Evolutionary conservation across 1,140 invertebrate genomes (phyloP).

Genomic region (Drosophila sulfurigaster): DNA sequence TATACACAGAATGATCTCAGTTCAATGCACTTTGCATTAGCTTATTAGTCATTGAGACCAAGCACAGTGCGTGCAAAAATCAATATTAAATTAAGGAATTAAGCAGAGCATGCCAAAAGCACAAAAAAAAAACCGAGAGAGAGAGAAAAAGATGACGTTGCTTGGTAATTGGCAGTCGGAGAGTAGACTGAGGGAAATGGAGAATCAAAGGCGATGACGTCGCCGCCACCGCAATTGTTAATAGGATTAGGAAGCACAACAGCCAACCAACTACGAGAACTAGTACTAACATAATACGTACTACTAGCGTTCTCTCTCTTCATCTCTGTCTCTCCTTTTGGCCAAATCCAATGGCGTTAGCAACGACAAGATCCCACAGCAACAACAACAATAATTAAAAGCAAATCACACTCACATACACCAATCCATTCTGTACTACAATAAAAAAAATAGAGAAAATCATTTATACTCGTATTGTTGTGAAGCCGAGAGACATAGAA

Average conservation of each 20-base stretch:
- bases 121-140: slow-evolving; percentile 40
- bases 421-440: neutral
- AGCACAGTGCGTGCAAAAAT: slow-evolving; percentile 6
- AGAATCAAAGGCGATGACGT: slow-evolving; percentile 54
- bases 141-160: slow-evolving; percentile 66
- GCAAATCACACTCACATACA: slow-evolving; percentile 39
- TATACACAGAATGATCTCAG: neutral
- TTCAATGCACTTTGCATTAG: slow-evolving; percentile 56
- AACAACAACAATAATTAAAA: slow-evolving; percentile 60
- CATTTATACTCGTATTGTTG: slow-evolving; percentile 13
- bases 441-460: slow-evolving; percentile 26
- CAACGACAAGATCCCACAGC: slow-evolving; percentile 58
- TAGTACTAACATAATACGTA: slow-evolving; percentile 13
- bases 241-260: slow-evolving; percentile 78
- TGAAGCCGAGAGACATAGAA: slow-evolving; percentile 44
- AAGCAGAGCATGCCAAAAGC: no score
- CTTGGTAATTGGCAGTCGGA: slow-evolving; percentile 9
- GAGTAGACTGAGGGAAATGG: neutral
- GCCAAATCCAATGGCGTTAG: slow-evolving; percentile 74
- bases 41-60: slow-evolving; percentile 40
- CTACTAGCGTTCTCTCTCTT: slow-evolving; percentile 17
- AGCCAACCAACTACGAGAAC: slow-evolving; percentile 36
- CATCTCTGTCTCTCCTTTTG: neutral
- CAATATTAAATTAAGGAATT: neutral
- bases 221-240: slow-evolving; percentile 70